These are phyloP conservation scores for Peribatodes rhomboidaria DNA, from an alignment of 2,888 invertebrate species.

Conservation along the genomic window DNA sequence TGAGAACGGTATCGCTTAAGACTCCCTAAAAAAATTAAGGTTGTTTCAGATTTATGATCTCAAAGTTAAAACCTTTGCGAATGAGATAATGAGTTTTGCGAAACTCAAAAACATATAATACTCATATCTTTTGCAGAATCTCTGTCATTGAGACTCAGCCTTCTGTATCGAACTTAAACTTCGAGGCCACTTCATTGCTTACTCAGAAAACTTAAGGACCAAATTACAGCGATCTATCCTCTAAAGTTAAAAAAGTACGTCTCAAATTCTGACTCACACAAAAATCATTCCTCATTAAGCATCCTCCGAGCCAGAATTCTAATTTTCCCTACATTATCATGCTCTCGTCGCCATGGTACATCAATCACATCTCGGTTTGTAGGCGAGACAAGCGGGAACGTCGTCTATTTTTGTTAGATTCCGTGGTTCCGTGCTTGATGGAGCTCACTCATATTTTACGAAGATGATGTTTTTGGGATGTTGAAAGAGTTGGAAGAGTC, in stretches of 20 bases:
- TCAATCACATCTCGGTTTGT: conserved; percentile 63
- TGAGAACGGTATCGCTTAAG: neutral
- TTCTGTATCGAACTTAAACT: neutral
- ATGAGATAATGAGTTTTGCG: no score
- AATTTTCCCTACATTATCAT: conserved; percentile 68
- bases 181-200: neutral
- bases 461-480: conserved; percentile 22
- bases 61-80: no score
- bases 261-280: conserved; percentile 8
- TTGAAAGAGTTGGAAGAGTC: conserved; percentile 23
- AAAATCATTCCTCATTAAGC: conserved; percentile 45
- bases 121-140: no score
- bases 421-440: conserved; percentile 45
- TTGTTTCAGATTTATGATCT: no score
- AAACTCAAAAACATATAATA: no score
- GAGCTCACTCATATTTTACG: conserved; percentile 32
- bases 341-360: conserved; percentile 62
- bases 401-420: conserved; percentile 48
- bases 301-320: conserved; percentile 55
- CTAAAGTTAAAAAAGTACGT: conserved; percentile 1
- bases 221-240: neutral
- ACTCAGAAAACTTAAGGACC: neutral
- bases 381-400: conserved; percentile 45
- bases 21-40: no score
- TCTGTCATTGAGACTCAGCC: no score